Conservation (phyloP, 2,113 vertebrate genomes). For the Hymenochirus boettgeri region DNA sequence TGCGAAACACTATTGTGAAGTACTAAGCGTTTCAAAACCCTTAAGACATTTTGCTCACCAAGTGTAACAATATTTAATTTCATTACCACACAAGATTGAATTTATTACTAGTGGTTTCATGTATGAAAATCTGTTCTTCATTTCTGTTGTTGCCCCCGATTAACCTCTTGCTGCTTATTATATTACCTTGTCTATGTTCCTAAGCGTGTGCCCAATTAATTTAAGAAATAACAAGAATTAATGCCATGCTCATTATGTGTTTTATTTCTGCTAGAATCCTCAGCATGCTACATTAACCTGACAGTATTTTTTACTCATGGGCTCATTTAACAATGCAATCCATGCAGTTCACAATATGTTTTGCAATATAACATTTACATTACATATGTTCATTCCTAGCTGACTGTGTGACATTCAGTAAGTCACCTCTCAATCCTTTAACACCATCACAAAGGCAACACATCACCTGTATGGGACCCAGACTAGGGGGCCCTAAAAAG, state of each 20-base stretch:
- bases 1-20: no score
- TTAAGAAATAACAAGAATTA: constrained; percentile 50
- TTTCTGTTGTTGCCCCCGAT: neutral
- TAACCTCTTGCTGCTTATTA: neutral
- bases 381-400: constrained; percentile 59
- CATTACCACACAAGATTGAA: no score
- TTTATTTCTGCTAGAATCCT: constrained; percentile 73
- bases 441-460: neutral
- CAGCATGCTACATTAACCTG: constrained; percentile 79
- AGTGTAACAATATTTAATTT: no score
- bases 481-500: no score
- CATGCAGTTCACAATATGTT: constrained; percentile 74
- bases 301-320: constrained; percentile 68
- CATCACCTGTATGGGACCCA: no score
- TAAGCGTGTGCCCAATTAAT: constrained; percentile 17
- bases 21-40: no score
- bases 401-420: constrained; percentile 49
- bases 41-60: no score
- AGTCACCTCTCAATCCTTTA: neutral
- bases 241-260: constrained; percentile 65
- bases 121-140: no score
- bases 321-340: constrained; percentile 70
- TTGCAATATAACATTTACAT: constrained; percentile 64
- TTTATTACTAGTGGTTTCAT: no score
- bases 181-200: no score